Percentiles rank a stretch among this genome's conserved stretches.
Conservation (phyloP, 2,113 vertebrate genomes). For the Hippoglossus stenolepis region DNA sequence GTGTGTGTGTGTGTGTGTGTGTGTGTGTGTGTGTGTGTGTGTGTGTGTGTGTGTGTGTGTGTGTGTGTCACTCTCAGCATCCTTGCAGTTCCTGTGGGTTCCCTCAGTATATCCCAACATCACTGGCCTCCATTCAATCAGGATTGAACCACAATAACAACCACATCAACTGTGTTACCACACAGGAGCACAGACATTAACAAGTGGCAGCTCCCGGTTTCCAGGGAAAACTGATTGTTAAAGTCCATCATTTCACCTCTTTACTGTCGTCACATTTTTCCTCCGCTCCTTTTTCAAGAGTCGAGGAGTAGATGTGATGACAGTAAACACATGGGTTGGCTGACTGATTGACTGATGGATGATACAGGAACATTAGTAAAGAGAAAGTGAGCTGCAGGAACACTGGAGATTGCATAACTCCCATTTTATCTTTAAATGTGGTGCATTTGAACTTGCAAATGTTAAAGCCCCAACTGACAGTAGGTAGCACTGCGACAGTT, state of each 20-base stretch:
- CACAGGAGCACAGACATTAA: conserved; percentile 33
- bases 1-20: conserved; percentile 15
- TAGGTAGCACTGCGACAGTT: conserved; percentile 61
- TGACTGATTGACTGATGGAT: not conserved
- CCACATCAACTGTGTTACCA: conserved; percentile 22
- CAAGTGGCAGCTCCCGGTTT: conserved; percentile 43
- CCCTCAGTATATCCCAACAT: conserved; percentile 39
- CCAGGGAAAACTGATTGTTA: conserved; percentile 23
- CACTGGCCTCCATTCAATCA: conserved; percentile 46
- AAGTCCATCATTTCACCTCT: conserved; percentile 18
- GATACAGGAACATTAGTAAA: not conserved
- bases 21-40: conserved; percentile 13
- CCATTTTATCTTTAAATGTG: not conserved
- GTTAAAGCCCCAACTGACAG: conserved; percentile 1
- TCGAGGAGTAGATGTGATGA: not conserved
- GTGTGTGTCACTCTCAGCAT: no score
- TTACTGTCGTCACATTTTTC: not conserved
- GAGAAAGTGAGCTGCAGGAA: conserved; percentile 5
- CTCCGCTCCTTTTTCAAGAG: conserved; percentile 21
- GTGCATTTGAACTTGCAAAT: conserved; percentile 23
- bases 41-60: conserved; percentile 5
- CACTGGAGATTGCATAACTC: not conserved
- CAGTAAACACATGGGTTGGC: not conserved
- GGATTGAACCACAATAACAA: conserved; percentile 28
- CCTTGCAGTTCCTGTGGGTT: conserved; percentile 22